phyloP scores from a whole-genome alignment of 2,113 vertebrate genomes.

The Chaetorhynchus papuensis region DNA sequence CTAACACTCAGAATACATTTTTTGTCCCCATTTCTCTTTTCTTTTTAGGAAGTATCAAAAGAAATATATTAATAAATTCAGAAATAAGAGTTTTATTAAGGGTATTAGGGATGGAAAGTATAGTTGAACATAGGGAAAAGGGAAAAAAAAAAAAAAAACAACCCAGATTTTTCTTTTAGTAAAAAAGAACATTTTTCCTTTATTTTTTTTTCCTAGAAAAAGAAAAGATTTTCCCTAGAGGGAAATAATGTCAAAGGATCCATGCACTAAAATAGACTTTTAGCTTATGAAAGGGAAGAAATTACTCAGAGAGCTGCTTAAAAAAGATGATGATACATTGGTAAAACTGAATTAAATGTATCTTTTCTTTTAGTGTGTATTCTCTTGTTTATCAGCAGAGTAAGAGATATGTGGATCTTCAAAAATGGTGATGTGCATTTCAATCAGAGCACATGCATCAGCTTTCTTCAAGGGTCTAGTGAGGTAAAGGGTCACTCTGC shows the following conservation, averaged over 20 bases:
- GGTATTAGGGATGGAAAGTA: not conserved
- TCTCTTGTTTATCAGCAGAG: not conserved
- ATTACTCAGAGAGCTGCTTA: conserved; percentile 1
- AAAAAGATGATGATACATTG: not conserved
- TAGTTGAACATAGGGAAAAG: not conserved
- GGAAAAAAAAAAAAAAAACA: not conserved
- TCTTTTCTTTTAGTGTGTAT: not conserved
- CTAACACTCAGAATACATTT: not conserved
- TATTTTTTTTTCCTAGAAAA: not conserved
- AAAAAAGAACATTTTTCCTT: not conserved
- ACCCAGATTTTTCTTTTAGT: fast-evolving
- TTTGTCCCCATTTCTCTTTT: not conserved
- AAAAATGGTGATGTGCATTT: not conserved
- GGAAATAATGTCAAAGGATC: not conserved
- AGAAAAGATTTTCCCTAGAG: not conserved
- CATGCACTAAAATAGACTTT: not conserved
- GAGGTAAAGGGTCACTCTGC: not conserved
- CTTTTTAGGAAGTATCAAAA: not conserved
- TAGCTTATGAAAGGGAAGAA: not conserved
- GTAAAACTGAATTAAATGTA: not conserved
- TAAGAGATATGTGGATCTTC: not conserved
- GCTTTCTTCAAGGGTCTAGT: not conserved
- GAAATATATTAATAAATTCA: not conserved
- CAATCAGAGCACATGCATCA: not conserved
- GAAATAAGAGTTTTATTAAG: not conserved